Conservation (phyloP, 92 coral and sea anemone species). For the Desmophyllum pertusum region DNA sequence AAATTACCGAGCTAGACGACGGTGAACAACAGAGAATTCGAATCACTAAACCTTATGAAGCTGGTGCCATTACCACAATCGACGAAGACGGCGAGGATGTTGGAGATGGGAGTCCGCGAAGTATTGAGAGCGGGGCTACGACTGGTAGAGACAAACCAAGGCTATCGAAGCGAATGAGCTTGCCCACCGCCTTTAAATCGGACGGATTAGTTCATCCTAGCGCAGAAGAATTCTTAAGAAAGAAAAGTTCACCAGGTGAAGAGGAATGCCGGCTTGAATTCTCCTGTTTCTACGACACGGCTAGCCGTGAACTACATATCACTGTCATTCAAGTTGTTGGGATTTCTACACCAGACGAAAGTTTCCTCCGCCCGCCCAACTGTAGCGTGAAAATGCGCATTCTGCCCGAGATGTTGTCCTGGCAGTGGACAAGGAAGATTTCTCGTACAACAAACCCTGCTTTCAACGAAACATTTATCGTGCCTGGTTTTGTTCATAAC, state of each 20-base stretch:
- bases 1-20: constrained; percentile 46
- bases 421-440: constrained; percentile 91
- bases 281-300: constrained; percentile 90
- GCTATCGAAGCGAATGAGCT: constrained; percentile 64
- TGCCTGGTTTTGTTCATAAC: constrained; percentile 96
- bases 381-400: constrained; percentile 95
- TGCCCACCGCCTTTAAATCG: constrained; percentile 56
- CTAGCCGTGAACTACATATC: constrained; percentile 87
- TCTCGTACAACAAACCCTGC: constrained; percentile 84
- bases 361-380: constrained; percentile 83
- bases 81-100: constrained; percentile 50
- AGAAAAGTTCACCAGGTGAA: constrained; percentile 32
- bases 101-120: constrained; percentile 34
- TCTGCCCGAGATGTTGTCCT: constrained; percentile 80
- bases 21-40: constrained; percentile 67
- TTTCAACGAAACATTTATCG: constrained; percentile 91
- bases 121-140: constrained; percentile 27
- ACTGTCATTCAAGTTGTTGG: constrained; percentile 85
- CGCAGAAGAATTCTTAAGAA: constrained; percentile 62
- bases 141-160: constrained; percentile 39
- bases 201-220: constrained; percentile 68
- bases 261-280: constrained; percentile 71
- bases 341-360: constrained; percentile 85
- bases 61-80: constrained; percentile 52
- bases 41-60: constrained; percentile 69